These are phyloP conservation scores for Noctua pronuba DNA, from an alignment of 2,888 invertebrate species.

Conservation along the genomic window DNA sequence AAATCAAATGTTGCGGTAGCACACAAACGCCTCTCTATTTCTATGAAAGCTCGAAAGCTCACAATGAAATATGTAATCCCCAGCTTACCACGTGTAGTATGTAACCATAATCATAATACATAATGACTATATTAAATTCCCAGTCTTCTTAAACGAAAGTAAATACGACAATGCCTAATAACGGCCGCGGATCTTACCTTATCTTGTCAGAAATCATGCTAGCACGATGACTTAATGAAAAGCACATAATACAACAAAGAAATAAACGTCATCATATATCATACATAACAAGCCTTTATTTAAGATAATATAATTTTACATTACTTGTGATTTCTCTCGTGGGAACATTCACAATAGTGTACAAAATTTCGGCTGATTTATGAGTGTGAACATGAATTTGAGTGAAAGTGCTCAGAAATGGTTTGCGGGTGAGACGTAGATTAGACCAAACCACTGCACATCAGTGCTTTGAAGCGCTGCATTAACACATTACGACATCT, in stretches of 20 bases:
- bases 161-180: slow-evolving; percentile 67
- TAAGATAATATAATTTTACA: slow-evolving; percentile 48
- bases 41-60: slow-evolving; percentile 18
- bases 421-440: slow-evolving; percentile 9
- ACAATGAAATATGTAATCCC: slow-evolving; percentile 43
- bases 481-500: not conserved
- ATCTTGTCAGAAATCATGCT: slow-evolving; percentile 59
- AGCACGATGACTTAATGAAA: slow-evolving; percentile 59
- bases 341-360: slow-evolving; percentile 52
- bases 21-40: slow-evolving; percentile 34
- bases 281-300: slow-evolving; percentile 54
- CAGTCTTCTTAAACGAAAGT: slow-evolving; percentile 66
- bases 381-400: slow-evolving; percentile 49
- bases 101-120: slow-evolving; percentile 55
- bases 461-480: slow-evolving; percentile 2
- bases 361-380: slow-evolving; percentile 57
- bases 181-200: slow-evolving; percentile 38
- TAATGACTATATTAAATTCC: slow-evolving; percentile 59
- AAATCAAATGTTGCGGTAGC: not conserved
- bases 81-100: slow-evolving; percentile 49
- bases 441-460: slow-evolving; percentile 4
- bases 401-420: slow-evolving; percentile 52
- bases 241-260: slow-evolving; percentile 57
- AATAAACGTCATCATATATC: slow-evolving; percentile 49
- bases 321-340: slow-evolving; percentile 67